Conservation (phyloP, 1,140 invertebrate species). For the Phenacoccus solenopsis region DNA sequence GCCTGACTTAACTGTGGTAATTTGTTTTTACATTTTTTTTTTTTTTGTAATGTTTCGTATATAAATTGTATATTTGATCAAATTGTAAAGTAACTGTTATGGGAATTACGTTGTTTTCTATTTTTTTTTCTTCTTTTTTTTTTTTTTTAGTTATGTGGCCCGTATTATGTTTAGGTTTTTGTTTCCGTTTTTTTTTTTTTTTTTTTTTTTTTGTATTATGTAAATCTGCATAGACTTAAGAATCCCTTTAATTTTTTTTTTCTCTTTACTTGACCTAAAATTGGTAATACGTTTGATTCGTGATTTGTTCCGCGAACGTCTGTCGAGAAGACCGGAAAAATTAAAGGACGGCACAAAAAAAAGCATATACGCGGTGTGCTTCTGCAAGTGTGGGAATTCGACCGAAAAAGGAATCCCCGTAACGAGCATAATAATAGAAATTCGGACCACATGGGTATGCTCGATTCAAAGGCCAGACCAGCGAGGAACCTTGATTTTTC, state of each 20-base stretch:
- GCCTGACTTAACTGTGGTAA: slow-evolving; percentile 1
- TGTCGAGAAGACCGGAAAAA: background rate
- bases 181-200: background rate
- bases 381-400: background rate
- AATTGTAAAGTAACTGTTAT: background rate
- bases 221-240: background rate
- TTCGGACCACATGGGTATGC: too few relatives aligned
- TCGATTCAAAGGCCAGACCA: too few relatives aligned
- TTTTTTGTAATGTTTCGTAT: background rate
- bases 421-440: too few relatives aligned
- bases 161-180: background rate
- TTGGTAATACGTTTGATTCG: background rate
- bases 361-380: background rate
- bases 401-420: background rate
- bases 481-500: background rate
- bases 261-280: background rate
- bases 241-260: slow-evolving; percentile 1
- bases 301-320: background rate
- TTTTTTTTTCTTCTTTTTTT: background rate
- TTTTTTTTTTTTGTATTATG: too few relatives aligned
- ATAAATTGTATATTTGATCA: background rate
- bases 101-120: background rate
- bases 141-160: slow-evolving; percentile 2
- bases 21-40: background rate
- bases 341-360: background rate